phyloP scores from a whole-genome alignment of 1,140 invertebrate genomes.

The Samia ricini region DNA sequence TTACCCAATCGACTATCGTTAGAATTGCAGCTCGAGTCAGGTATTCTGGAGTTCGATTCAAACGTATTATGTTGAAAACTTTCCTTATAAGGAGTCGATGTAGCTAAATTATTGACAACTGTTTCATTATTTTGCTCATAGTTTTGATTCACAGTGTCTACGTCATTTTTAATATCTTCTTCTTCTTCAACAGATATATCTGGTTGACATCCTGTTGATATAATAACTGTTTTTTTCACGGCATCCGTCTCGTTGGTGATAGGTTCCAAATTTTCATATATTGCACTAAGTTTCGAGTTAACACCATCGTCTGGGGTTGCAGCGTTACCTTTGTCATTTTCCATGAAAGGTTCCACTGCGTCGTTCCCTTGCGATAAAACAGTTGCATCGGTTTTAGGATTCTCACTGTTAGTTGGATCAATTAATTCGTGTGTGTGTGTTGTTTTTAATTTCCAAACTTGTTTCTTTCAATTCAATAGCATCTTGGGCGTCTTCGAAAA shows the following conservation, averaged over 20 bases:
- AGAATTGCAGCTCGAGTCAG: background rate
- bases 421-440: background rate
- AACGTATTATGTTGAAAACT: background rate
- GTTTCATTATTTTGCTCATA: constrained; percentile 2
- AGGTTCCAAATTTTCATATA: constrained; percentile 30
- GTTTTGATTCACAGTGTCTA: background rate
- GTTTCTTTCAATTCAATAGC: constrained; percentile 32
- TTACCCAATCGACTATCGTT: background rate
- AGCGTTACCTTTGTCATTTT: background rate
- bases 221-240: constrained; percentile 46
- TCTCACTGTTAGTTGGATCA: background rate
- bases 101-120: background rate
- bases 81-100: constrained; percentile 2
- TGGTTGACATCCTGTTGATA: constrained; percentile 51
- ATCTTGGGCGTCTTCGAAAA: constrained; percentile 59
- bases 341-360: background rate
- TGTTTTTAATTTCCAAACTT: background rate
- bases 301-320: background rate
- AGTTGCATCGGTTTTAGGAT: background rate
- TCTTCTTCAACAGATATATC: constrained; percentile 7
- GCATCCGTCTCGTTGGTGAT: constrained; percentile 27
- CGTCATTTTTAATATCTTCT: background rate
- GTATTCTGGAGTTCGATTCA: background rate
- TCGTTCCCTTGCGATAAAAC: background rate
- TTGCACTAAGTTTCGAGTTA: constrained; percentile 6